Evolutionary conservation across 2,797 vertebrate genomes (phyloP).

Genomic region (Sparidentex hasta): DNA sequence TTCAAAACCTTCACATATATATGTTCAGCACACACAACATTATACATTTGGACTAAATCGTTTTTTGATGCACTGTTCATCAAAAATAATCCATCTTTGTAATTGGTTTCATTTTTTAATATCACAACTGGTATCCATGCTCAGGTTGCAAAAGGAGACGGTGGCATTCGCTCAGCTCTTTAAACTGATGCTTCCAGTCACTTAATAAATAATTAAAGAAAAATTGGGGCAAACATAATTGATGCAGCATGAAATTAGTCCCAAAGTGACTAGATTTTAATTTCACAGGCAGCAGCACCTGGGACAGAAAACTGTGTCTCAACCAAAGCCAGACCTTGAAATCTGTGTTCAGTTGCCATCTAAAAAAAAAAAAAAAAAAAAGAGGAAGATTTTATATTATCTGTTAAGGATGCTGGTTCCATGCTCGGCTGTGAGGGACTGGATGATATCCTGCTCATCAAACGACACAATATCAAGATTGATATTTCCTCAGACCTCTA

Average conservation of each 20-base stretch:
- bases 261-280: conserved; percentile 17
- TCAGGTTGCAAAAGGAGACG: background rate
- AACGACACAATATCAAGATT: background rate
- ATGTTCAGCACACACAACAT: background rate
- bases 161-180: background rate
- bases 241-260: conserved; percentile 20
- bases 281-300: conserved; percentile 16
- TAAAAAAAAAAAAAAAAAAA: background rate
- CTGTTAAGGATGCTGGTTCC: background rate
- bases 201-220: conserved; percentile 17
- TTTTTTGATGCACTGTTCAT: background rate
- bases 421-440: background rate
- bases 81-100: background rate
- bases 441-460: background rate
- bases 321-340: background rate
- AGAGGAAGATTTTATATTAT: background rate
- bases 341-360: background rate
- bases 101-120: background rate
- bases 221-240: background rate
- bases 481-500: background rate
- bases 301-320: background rate
- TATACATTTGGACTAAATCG: background rate
- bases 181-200: background rate
- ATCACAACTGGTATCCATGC: background rate
- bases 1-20: background rate